Evolutionary conservation across 2,113 vertebrate species (phyloP), one percentile per base, ranked within the genome.

Genomic region (Brachyistius frenatus): DNA sequence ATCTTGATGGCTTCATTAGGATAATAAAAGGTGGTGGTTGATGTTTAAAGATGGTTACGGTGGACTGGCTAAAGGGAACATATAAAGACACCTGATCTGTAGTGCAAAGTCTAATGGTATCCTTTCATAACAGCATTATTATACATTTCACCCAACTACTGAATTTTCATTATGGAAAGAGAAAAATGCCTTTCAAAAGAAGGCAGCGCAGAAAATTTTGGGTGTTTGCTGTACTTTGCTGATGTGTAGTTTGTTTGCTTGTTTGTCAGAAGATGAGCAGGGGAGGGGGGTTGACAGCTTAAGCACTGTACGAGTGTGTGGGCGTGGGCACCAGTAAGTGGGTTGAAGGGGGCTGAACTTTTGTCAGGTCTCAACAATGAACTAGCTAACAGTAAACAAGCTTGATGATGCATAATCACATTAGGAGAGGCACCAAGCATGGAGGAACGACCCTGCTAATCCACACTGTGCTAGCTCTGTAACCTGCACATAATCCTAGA

Each of bases 391-490:
- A 94, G 95, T 96, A 97, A 98, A 97, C 96, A 97, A 97, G 96
- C 94, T 95, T 96, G 92, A 96, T 96, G 96, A 96, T 96, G 94
- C 90, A 94, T 97, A 96, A 97, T 97, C 96, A 96, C 94, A 95
- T 97, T 97, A 97, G 89, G 92, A 93, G 93, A 96, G 95, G 93
- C 93, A 93, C 88, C 93, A 93, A 95, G 92, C 94, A 94, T 95
- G 93, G 94, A 95, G 94, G 94, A 96, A 93, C 94, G 93, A 91
- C 88, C 86, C 88, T 93, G 89, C 90, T 96, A 96, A 97, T 94
- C 94, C 94, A 95, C 85, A 83, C 92, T 91, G 80, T 86, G 85
- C 80, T 80, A 79, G 89, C 94, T 94, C 93, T 89, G 93, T 95
- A 96, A 96, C 95, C 94, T 96, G 95, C 95, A 94, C 94, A 82